Base-by-base conservation (phyloP, 1,140 invertebrate species). In the Yoshiicerus persimilis region DNA sequence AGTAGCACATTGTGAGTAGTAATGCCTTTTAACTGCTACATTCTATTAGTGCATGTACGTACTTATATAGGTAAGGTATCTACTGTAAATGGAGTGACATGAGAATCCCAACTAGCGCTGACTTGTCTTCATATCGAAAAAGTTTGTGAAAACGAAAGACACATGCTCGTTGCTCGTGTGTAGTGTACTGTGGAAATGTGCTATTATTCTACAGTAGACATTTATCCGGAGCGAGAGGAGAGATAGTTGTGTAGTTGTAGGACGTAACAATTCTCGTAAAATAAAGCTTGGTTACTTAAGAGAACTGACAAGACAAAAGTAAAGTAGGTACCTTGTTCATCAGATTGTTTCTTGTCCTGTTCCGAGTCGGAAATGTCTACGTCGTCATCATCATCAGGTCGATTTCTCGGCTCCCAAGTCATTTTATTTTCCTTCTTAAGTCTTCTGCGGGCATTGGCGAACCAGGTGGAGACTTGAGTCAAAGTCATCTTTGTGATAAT, bases 391-490 rank as follows among this genome's bases (percentile, higher is more conserved):
- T 93, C 93, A 90, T 93, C 93, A 77, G 94, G 90, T 93, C 93
- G 75, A 93, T 93, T 64, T 92, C 93, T 91, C 93, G 94, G 94
- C 86, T 94, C 94, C 94, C 94, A 95, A 4, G 94, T 95, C 94
- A 95, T 95, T 91, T 95, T 95, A 91, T 95, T 96, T 91, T 96
- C 95, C 90, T 96, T 96, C 92, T 96, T 95, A 38, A 95, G 92
- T 13, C 94, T 92, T 77, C 94, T 90, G 8, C 94, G 91, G 8
- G 95, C 95, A 91, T 95, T 96, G 56, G 95, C 95, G 91, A 96
- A 96, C 95, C 95, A 95, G 86, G 95, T 96, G 85, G 94, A 95
- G n/a, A 91, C 91, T 92, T 95, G 95, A 16, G 95, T 95, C 84
- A 95, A 91, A 11, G 95, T 95, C 95, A 95, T 95, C 91, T 94